Percentiles rank a stretch among this genome's conserved stretches.
phyloP scores from a whole-genome alignment of 2,888 invertebrate genomes.

The Empis livida region DNA sequence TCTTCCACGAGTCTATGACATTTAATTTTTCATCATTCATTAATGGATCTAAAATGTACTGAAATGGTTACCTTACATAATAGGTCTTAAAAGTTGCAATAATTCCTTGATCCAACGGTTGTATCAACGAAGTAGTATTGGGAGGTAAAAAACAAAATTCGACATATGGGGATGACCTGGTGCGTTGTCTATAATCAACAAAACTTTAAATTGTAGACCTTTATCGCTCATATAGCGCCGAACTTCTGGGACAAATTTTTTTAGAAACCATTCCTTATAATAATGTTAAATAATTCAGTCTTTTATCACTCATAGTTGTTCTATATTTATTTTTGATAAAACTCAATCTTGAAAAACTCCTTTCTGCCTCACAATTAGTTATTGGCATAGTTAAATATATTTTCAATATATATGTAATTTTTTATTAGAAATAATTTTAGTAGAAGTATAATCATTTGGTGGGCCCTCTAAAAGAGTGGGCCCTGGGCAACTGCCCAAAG shows the following conservation, averaged over 20 bases:
- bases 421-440: too few relatives aligned
- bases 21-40: conserved; percentile 2
- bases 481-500: too few relatives aligned
- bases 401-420: too few relatives aligned
- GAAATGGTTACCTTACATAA: conserved; percentile 14
- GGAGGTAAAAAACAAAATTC: conserved; percentile 15
- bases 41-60: conserved; percentile 12
- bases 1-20: conserved; percentile 10
- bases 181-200: too few relatives aligned
- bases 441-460: too few relatives aligned
- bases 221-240: conserved; percentile 10
- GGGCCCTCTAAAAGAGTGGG: too few relatives aligned
- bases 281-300: too few relatives aligned
- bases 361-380: too few relatives aligned
- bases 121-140: conserved; percentile 18
- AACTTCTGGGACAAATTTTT: conserved; percentile 13
- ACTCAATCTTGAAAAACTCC: too few relatives aligned
- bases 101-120: conserved; percentile 21
- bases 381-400: too few relatives aligned
- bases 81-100: conserved; percentile 20
- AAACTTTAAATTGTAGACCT: conserved; percentile 12
- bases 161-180: conserved; percentile 13
- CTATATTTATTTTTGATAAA: too few relatives aligned
- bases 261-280: conserved; percentile 13
- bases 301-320: too few relatives aligned